Evolutionary conservation across 2,888 invertebrate genomes (phyloP).

Genomic region (Mythimna impura): DNA sequence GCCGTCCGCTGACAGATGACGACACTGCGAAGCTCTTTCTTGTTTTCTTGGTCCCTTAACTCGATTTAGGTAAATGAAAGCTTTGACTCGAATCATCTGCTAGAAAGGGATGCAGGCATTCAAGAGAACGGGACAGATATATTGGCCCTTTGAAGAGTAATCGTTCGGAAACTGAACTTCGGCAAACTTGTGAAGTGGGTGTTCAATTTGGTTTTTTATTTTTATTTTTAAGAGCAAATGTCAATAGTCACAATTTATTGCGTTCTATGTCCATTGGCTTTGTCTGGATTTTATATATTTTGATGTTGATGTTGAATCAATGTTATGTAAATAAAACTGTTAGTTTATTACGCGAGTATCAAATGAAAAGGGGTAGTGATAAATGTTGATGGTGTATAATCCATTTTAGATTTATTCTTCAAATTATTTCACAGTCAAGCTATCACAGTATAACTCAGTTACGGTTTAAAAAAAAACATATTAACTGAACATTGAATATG

Average conservation of each 20-base stretch:
- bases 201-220: constrained; percentile 50
- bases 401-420: not conserved
- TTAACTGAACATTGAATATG: too few species aligned
- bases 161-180: constrained; percentile 68
- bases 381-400: constrained; percentile 5
- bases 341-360: not conserved
- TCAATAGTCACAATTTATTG: constrained; percentile 18
- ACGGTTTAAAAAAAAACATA: not conserved
- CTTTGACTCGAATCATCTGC: constrained; percentile 74
- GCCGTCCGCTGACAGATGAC: constrained; percentile 83
- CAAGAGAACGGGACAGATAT: constrained; percentile 30
- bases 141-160: constrained; percentile 60
- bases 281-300: constrained; percentile 16
- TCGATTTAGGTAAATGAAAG: constrained; percentile 83
- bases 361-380: constrained; percentile 17
- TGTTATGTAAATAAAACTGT: constrained; percentile 18
- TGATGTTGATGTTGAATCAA: constrained; percentile 11
- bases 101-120: constrained; percentile 55
- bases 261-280: constrained; percentile 21
- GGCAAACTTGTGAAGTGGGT: constrained; percentile 56
- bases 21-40: constrained; percentile 81
- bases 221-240: constrained; percentile 23
- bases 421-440: constrained; percentile 12
- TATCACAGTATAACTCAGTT: not conserved
- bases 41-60: constrained; percentile 83